Conservation (phyloP, 2,113 vertebrate genomes). For the Oxyura jamaicensis region DNA sequence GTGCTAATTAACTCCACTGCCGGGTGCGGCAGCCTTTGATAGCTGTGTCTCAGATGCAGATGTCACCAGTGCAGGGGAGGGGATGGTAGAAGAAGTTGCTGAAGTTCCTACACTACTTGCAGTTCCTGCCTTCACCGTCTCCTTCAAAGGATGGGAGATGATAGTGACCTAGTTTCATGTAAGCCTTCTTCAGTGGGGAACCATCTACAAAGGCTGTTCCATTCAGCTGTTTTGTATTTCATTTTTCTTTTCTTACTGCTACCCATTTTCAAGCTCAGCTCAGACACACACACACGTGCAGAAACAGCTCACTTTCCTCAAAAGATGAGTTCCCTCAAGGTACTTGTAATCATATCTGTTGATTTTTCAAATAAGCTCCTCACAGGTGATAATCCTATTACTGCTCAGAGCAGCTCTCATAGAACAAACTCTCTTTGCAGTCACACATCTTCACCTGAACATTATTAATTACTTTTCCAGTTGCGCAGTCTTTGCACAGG, state of each 20-base stretch:
- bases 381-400: not conserved
- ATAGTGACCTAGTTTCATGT: not conserved
- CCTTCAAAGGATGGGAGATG: not conserved
- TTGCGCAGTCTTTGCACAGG: fast-evolving
- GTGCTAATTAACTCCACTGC: conserved; percentile 24
- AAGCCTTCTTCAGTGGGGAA: not conserved
- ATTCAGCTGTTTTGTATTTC: not conserved
- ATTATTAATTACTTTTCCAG: not conserved
- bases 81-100: not conserved
- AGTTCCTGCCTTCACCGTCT: not conserved
- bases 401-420: not conserved
- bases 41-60: not conserved
- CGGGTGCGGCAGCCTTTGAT: not conserved
- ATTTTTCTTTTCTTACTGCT: not conserved
- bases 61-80: not conserved
- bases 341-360: not conserved
- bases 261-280: not conserved
- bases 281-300: fast-evolving
- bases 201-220: not conserved
- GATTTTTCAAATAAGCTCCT: not conserved
- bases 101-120: not conserved
- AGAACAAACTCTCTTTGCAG: not conserved
- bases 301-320: not conserved
- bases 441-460: not conserved
- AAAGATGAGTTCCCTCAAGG: not conserved